phyloP scores from a whole-genome alignment of 23 tunicate species.

The Halocynthia roretzi region DNA sequence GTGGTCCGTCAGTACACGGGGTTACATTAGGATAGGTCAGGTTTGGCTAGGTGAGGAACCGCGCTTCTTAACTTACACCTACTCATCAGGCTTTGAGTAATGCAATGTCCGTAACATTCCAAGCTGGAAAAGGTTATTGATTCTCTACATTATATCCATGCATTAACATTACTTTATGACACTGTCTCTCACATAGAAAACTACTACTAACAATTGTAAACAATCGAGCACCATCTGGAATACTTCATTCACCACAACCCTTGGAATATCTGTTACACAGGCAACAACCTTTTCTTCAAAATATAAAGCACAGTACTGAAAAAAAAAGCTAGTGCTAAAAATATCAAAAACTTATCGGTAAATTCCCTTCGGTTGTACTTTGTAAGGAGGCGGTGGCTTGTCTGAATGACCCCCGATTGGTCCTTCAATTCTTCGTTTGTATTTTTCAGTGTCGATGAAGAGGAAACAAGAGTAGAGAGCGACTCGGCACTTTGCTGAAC shows the following conservation, averaged over 20 bases:
- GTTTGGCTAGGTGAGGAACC: no score
- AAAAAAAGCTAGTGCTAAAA: constrained; percentile 68
- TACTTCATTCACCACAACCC: constrained; percentile 3
- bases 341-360: constrained; percentile 76
- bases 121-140: no score
- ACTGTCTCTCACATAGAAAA: no score
- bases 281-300: constrained; percentile 69
- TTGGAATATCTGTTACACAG: constrained; percentile 3
- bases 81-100: no score
- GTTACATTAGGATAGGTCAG: no score
- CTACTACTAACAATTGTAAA: no score
- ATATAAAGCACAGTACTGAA: constrained; percentile 86
- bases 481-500: constrained; percentile 58
- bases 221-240: not conserved
- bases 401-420: constrained; percentile 72
- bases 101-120: no score
- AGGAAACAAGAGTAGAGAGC: constrained; percentile 49
- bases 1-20: no score
- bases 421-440: constrained; percentile 68
- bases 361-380: constrained; percentile 77
- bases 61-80: no score
- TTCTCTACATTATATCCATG: no score
- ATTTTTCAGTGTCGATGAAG: constrained; percentile 52
- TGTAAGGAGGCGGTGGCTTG: constrained; percentile 73
- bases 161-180: no score